Evolutionary conservation across 2,113 vertebrate genomes (phyloP).

Genomic region (Stegastes partitus): DNA sequence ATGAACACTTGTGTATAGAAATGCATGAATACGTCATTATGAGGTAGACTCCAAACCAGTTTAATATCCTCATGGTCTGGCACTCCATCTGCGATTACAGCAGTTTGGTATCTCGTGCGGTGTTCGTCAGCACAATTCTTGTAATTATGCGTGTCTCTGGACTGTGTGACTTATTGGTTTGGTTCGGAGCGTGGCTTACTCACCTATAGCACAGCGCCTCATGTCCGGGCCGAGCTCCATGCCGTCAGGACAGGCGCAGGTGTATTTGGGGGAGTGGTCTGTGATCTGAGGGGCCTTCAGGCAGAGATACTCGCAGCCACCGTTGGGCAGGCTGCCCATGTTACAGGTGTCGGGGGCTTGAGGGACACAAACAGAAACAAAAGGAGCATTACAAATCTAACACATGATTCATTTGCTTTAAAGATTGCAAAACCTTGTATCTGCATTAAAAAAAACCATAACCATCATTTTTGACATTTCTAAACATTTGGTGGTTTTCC

Average conservation of each 20-base stretch:
- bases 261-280: conserved; percentile 94
- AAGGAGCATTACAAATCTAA: not conserved
- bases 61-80: not conserved
- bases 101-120: conserved; percentile 8
- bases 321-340: conserved; percentile 90
- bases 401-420: not conserved
- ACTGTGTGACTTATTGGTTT: conserved; percentile 28
- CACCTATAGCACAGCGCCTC: conserved; percentile 93
- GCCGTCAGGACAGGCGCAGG: conserved; percentile 94
- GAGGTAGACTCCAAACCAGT: conserved; percentile 8
- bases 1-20: conserved; percentile 29
- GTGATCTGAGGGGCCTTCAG: conserved; percentile 95
- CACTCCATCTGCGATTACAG: conserved; percentile 19
- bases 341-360: conserved; percentile 94
- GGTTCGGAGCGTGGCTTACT: conserved; percentile 30
- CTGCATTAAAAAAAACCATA: not conserved
- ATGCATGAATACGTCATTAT: conserved; percentile 40
- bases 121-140: conserved; percentile 16
- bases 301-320: conserved; percentile 97
- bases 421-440: not conserved
- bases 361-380: conserved; percentile 18
- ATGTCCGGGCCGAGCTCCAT: conserved; percentile 95
- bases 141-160: not conserved
- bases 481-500: not conserved
- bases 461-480: not conserved